These are phyloP conservation scores for Brachyhypopomus gauderio DNA, from an alignment of 2,113 vertebrate species.

Conservation along the genomic window DNA sequence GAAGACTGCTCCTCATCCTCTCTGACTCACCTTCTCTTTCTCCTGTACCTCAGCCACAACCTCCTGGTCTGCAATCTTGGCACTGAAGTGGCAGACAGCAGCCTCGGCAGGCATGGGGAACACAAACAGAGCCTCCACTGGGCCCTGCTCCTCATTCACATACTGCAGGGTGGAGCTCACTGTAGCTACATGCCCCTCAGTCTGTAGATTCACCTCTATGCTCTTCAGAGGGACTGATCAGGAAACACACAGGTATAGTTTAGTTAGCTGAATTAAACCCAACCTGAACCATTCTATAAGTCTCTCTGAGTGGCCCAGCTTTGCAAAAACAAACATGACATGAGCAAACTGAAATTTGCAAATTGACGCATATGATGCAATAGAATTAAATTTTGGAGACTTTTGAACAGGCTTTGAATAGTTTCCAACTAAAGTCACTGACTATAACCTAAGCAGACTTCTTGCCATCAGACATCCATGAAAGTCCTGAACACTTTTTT, in stretches of 20 bases:
- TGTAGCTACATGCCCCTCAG: conserved; percentile 79
- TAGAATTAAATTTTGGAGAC: too few species aligned
- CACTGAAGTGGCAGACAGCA: conserved; percentile 80
- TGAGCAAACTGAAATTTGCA: too few species aligned
- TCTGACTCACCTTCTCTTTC: conserved; percentile 70
- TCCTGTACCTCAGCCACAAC: conserved; percentile 80
- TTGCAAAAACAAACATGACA: too few species aligned
- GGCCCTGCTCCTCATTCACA: conserved; percentile 75
- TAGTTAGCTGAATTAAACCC: background rate
- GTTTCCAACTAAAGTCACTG: too few species aligned
- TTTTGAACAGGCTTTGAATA: too few species aligned
- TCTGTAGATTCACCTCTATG: conserved; percentile 74
- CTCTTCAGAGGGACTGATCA: conserved; percentile 78
- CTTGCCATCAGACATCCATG: too few species aligned
- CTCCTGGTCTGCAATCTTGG: conserved; percentile 72
- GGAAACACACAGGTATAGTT: background rate
- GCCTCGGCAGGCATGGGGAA: conserved; percentile 83
- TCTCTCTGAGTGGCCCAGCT: too few species aligned
- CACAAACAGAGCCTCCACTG: conserved; percentile 80
- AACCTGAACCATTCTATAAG: background rate
- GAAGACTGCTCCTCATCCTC: background rate
- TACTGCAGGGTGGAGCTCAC: conserved; percentile 80
- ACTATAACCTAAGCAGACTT: too few species aligned
- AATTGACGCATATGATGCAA: too few species aligned
- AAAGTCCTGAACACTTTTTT: too few species aligned